Base-by-base conservation (phyloP, 2,797 vertebrate species). In the Alosa sapidissima region DNA sequence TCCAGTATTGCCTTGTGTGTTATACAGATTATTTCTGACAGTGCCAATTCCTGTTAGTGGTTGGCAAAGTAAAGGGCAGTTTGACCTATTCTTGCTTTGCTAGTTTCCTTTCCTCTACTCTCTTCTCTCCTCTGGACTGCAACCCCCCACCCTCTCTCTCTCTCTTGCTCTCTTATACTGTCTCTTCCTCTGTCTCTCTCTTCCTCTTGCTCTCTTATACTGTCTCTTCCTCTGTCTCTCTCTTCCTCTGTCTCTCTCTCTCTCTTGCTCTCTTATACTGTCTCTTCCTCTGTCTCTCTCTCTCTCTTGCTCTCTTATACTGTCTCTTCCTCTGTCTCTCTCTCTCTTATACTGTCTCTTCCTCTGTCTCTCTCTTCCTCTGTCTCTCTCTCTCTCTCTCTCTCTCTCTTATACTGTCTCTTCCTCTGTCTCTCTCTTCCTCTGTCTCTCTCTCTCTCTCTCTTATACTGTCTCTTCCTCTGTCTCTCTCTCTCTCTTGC, bases 1-100 rank as follows among this genome's bases (percentile, higher is more conserved):
- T 85, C 84, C 83, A 60, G 84, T 82, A 88, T 58, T 89, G 82
- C 88, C 89, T 85, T 8, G 3, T 91, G 88, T 86, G 81, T 85
- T 90, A 81, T 86, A 82, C 89, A 89, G 90, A 92, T 92, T 90
- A 91, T 62, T 91, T 87, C 84, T 91, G 72, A 86, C 89, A 90
- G 90, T 90, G 89, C 88, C 90, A 89, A 87, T 87, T 92, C 86
- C 90, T 91, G 87, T 89, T 87, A 90, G 89, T 85, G 87, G 87
- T 93, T 88, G 89, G 86, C 72, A 89, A 88, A 89, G 87, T 92
- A 89, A 91, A 94, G 90, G 93, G 91, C 91, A 92, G 90, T 90
- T 84, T 92, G 94, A 93, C 93, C 93, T 93, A 92, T 94, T 89
- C 86, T 88, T 85, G 87, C 89, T 88, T 58, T 90, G 91, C 91